Percentiles rank a stretch among this genome's conserved stretches.
phyloP scores from a whole-genome alignment of 2,888 invertebrate genomes.

The Saturnia pavonia region DNA sequence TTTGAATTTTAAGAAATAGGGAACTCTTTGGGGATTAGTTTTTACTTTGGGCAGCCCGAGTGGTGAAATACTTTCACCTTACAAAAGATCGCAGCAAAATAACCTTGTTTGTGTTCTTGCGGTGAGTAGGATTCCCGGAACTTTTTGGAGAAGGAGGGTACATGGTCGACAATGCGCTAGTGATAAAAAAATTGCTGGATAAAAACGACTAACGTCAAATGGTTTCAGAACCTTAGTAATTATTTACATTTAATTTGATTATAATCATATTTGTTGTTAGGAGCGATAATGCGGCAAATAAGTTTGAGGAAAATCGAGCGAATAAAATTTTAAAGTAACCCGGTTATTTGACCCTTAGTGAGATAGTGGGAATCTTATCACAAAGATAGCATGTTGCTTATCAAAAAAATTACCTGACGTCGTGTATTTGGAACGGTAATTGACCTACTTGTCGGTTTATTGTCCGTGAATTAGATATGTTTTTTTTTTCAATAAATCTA shows the following conservation, averaged over 20 bases:
- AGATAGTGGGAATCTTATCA: constrained; percentile 9
- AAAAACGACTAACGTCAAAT: too few relatives aligned
- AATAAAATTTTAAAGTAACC: constrained; percentile 17
- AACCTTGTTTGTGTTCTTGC: too few relatives aligned
- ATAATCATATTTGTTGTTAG: not conserved
- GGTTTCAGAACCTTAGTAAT: too few relatives aligned
- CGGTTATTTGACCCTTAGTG: constrained; percentile 19
- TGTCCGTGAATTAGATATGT: not conserved
- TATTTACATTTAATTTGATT: not conserved
- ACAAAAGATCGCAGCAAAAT: too few relatives aligned
- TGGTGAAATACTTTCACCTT: too few relatives aligned
- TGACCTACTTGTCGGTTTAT: constrained; percentile 17
- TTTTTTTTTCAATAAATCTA: not conserved
- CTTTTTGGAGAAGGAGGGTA: too few relatives aligned
- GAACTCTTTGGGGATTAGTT: too few relatives aligned
- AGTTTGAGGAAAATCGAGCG: not conserved
- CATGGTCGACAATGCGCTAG: too few relatives aligned
- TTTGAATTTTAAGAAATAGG: too few relatives aligned
- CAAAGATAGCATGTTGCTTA: constrained; percentile 13
- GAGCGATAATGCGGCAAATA: not conserved
- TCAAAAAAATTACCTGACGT: constrained; percentile 19
- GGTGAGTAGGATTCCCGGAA: too few relatives aligned
- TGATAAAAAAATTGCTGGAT: too few relatives aligned
- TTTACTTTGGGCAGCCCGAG: too few relatives aligned
- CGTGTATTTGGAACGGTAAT: constrained; percentile 17